These are phyloP conservation scores for Musca domestica DNA, from an alignment of 1,140 invertebrate species.

Conservation along the genomic window DNA sequence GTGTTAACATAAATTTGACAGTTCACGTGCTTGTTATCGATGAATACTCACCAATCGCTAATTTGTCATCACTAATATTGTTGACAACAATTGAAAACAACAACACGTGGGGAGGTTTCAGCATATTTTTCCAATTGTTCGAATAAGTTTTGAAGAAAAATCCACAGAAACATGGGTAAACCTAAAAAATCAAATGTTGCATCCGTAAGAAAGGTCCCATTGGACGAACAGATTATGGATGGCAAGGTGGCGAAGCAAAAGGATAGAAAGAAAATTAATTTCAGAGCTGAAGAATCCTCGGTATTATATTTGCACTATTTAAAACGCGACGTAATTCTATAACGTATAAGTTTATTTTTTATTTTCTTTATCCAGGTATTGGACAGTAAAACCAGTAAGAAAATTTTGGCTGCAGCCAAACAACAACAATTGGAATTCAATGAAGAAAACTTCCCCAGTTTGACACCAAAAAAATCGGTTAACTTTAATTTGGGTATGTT, in stretches of 20 bases:
- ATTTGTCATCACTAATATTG: no score
- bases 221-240: conserved; percentile 52
- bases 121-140: background rate
- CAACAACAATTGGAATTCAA: conserved; percentile 78
- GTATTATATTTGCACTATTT: conserved; percentile 27
- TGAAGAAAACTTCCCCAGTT: conserved; percentile 46
- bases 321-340: no score
- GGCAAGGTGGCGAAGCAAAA: conserved; percentile 45
- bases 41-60: no score
- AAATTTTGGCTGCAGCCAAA: conserved; percentile 78
- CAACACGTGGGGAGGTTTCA: background rate
- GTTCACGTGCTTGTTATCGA: no score
- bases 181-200: conserved; percentile 49
- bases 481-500: conserved; percentile 45
- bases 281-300: conserved; percentile 48
- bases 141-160: background rate
- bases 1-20: no score
- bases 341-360: background rate
- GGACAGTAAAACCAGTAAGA: conserved; percentile 75
- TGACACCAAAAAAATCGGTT: conserved; percentile 30
- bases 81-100: conserved; percentile 1
- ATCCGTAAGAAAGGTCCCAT: conserved; percentile 36
- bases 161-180: conserved; percentile 41
- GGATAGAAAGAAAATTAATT: conserved; percentile 44
- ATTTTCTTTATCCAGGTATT: conserved; percentile 67